phyloP scores from a whole-genome alignment of 2,888 invertebrate genomes.

The Patella pellucida region DNA sequence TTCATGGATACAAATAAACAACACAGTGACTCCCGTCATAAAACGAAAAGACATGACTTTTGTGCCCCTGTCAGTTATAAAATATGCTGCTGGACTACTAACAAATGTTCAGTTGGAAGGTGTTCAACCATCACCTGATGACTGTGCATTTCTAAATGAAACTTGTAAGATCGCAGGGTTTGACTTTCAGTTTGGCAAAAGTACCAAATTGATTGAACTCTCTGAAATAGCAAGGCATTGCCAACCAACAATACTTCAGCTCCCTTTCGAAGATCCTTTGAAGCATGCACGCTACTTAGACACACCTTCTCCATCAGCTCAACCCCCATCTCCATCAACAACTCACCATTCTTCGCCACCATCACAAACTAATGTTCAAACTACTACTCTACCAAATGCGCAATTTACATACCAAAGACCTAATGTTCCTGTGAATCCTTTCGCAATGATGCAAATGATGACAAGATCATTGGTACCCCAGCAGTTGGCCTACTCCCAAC shows the following conservation, averaged over 20 bases:
- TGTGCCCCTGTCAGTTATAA: slow-evolving; percentile 80
- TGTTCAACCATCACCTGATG: slow-evolving; percentile 50
- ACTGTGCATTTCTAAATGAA: slow-evolving; percentile 62
- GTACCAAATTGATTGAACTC: slow-evolving; percentile 58
- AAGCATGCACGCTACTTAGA: slow-evolving; percentile 65
- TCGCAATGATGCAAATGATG: slow-evolving; percentile 33
- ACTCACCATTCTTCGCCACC: background rate
- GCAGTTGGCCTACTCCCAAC: background rate
- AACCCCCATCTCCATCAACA: slow-evolving; percentile 7
- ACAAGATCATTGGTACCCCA: slow-evolving; percentile 3
- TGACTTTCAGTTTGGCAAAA: slow-evolving; percentile 61
- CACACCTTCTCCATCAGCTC: slow-evolving; percentile 30
- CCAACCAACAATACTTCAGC: slow-evolving; percentile 54
- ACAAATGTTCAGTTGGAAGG: slow-evolving; percentile 52
- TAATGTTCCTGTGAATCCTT: slow-evolving; percentile 24
- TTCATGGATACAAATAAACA: slow-evolving; percentile 76
- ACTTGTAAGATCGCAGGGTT: slow-evolving; percentile 63
- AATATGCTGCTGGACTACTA: slow-evolving; percentile 64
- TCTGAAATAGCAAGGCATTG: slow-evolving; percentile 51
- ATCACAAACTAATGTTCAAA: background rate
- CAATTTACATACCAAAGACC: slow-evolving; percentile 12
- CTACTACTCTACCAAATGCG: background rate
- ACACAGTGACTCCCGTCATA: slow-evolving; percentile 93
- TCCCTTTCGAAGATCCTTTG: slow-evolving; percentile 65
- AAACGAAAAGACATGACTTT: slow-evolving; percentile 82